Percentiles rank a stretch among this genome's conserved stretches.
phyloP scores from a whole-genome alignment of 2,797 vertebrate genomes.

The Mionectes olivaceus region DNA sequence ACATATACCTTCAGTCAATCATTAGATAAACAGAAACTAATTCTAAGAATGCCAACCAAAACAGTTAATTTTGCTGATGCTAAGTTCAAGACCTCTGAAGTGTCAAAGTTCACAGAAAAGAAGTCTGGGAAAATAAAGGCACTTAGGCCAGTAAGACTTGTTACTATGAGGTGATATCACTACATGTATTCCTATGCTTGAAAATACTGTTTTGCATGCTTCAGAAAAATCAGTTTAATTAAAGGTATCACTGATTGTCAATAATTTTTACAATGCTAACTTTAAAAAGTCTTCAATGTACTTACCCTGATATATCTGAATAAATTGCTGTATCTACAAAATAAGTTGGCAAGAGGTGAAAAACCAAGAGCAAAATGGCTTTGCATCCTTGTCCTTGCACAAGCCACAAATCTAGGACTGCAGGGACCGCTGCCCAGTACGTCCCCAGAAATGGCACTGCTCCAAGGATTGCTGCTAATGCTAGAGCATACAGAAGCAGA shows the following conservation, averaged over 20 bases:
- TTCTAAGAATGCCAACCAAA: not conserved
- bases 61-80: not conserved
- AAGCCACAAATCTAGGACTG: constrained; percentile 94
- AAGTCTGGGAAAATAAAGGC: not conserved
- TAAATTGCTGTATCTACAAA: constrained; percentile 99
- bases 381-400: constrained; percentile 93
- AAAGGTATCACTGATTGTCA: not conserved
- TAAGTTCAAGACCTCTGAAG: not conserved
- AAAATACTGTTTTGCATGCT: not conserved
- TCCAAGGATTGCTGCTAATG: constrained; percentile 94
- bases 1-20: not conserved
- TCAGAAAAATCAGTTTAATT: not conserved
- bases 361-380: constrained; percentile 91
- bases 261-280: not conserved
- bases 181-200: not conserved
- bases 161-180: not conserved
- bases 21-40: not conserved
- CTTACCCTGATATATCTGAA: constrained; percentile 98
- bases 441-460: constrained; percentile 97
- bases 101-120: not conserved
- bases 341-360: constrained; percentile 95
- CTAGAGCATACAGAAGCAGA: constrained; percentile 71
- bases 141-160: not conserved
- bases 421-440: constrained; percentile 95
- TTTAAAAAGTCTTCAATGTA: not conserved